These are phyloP conservation scores for Atherinomorus stipes DNA, from an alignment of 2,113 vertebrate species.

Conservation along the genomic window DNA sequence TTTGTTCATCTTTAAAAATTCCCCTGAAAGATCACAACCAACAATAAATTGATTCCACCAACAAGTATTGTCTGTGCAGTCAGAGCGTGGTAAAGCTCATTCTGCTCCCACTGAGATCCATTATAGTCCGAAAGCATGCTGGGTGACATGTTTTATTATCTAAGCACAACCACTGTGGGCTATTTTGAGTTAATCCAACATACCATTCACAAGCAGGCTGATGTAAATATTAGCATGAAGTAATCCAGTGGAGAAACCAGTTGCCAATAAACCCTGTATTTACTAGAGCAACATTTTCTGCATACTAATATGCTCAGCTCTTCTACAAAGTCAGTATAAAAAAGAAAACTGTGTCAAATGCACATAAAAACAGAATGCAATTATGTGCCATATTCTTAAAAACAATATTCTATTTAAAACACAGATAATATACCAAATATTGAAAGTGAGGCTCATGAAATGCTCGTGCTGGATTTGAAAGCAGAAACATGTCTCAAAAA, in stretches of 20 bases:
- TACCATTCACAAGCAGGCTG: not conserved
- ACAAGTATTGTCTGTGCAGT: not conserved
- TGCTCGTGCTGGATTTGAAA: too few relatives aligned
- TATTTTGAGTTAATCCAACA: conserved; percentile 11
- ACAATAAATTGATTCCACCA: not conserved
- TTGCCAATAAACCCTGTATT: not conserved
- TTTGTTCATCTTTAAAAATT: not conserved
- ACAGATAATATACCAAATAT: too few relatives aligned
- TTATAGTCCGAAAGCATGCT: not conserved
- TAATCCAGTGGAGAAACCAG: not conserved
- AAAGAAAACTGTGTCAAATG: too few relatives aligned
- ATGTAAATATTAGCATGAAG: conserved; percentile 3
- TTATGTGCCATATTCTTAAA: too few relatives aligned
- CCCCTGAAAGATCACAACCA: not conserved
- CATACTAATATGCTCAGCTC: not conserved
- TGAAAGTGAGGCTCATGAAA: too few relatives aligned
- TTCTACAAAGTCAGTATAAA: not conserved
- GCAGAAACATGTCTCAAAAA: too few relatives aligned
- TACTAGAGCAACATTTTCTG: not conserved
- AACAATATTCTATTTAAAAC: too few relatives aligned
- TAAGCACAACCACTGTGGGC: not conserved
- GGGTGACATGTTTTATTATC: conserved; percentile 1
- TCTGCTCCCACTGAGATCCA: not conserved
- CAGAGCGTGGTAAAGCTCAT: not conserved
- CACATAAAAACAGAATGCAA: too few relatives aligned